Percentiles rank a stretch among this genome's conserved stretches.
phyloP scores from a whole-genome alignment of 2,797 vertebrate species.

The Threskiornis aethiopicus region DNA sequence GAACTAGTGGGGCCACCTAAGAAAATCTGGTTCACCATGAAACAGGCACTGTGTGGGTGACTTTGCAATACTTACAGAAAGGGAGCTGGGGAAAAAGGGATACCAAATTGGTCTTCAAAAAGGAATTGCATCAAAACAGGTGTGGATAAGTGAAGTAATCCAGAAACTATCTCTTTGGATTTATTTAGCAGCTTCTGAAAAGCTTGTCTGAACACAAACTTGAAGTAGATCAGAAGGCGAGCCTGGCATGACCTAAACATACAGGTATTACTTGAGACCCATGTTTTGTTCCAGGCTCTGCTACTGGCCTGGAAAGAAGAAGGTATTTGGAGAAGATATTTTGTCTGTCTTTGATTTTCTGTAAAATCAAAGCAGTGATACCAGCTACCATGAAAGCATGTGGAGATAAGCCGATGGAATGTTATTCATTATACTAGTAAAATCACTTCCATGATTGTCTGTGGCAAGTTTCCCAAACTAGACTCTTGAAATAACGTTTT shows the following conservation, averaged over 20 bases:
- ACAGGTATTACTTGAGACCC: background rate
- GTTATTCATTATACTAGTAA: conserved; percentile 19
- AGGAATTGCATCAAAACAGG: background rate
- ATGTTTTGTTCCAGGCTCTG: background rate
- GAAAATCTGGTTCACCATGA: background rate
- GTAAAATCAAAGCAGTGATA: conserved; percentile 26
- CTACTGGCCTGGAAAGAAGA: conserved; percentile 1
- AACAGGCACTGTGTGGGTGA: background rate
- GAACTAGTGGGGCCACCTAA: background rate
- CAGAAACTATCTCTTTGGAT: background rate
- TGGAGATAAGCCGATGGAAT: conserved; percentile 19
- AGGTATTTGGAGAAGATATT: background rate
- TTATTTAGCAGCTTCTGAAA: background rate
- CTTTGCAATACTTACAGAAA: background rate
- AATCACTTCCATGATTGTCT: background rate
- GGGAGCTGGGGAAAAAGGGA: background rate
- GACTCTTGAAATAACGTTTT: background rate
- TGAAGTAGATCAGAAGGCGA: background rate
- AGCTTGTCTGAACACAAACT: conserved; percentile 12
- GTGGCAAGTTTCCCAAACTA: conserved; percentile 8
- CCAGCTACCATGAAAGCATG: background rate
- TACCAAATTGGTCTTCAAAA: background rate
- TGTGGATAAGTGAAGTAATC: background rate
- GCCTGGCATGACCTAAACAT: background rate
- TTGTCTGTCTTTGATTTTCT: conserved; percentile 16